Evolutionary conservation across 2,888 invertebrate species (phyloP), one percentile per base, ranked within the genome.

Genomic region (Orthonychiurus folsomi): DNA sequence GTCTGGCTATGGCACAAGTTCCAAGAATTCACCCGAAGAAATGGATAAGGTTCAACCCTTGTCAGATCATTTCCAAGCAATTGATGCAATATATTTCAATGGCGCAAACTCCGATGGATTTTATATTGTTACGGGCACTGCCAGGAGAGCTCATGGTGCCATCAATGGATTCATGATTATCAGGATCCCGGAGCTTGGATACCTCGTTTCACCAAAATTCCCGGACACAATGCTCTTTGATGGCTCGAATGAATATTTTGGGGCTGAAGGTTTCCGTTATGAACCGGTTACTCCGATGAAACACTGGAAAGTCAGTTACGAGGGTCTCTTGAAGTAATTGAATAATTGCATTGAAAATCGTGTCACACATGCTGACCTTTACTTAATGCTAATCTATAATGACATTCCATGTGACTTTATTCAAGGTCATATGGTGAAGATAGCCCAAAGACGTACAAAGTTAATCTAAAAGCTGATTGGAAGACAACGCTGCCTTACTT

Each of bases 271-370:
- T 0, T 79, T 89, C 50, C 79, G 78, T 50, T 81, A 89, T 50
- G 80, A 81, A 21, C 85, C 86, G 0, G 77, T 86, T 0, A 81
- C 83, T 63, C 84, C 88, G 1, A 89, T 91, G 89, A 83, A 82
- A 71, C 79, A 79, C 52, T 91, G 90, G 90, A 80, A 79, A 20
- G 73, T 90, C 0, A 76, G 79, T 2, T 91, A 85, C 75, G 81
- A 82, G 53, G 90, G 89, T 9, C 80, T 82, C 70, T 82, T 89
- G 81, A 83, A 82, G 80, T 79, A 68, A 59, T 56, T 56, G 47
- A 59, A 48, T n/a, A n/a, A n/a, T n/a, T n/a, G n/a, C n/a, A n/a
- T n/a, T n/a, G n/a, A n/a, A n/a, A n/a, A n/a, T n/a, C n/a, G n/a
- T n/a, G n/a, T n/a, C n/a, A n/a, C n/a, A n/a, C n/a, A n/a, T n/a